Conservation (phyloP, 2,113 vertebrate species). For the Synchiropus splendidus region DNA sequence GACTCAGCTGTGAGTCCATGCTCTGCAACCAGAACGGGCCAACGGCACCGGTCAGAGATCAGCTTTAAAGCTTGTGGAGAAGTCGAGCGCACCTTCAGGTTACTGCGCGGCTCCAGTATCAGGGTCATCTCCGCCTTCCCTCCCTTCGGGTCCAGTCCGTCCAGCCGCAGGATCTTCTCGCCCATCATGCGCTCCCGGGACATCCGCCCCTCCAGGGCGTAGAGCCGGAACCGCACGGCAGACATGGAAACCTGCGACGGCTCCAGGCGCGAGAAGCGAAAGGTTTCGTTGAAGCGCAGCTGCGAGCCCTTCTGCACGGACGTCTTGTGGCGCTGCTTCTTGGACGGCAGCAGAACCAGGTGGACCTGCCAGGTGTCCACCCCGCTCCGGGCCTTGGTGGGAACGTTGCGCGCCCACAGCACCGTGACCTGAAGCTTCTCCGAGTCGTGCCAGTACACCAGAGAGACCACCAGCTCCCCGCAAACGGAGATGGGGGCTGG, state of each 20-base stretch:
- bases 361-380: constrained; percentile 88
- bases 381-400: constrained; percentile 85
- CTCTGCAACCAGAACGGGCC: too few relatives aligned
- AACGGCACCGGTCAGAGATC: too few relatives aligned
- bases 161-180: constrained; percentile 78
- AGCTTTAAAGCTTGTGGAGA: not conserved
- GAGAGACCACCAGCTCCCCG: constrained; percentile 76
- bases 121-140: constrained; percentile 68
- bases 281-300: constrained; percentile 80
- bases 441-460: constrained; percentile 69
- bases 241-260: constrained; percentile 65
- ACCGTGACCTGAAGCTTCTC: constrained; percentile 79
- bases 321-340: constrained; percentile 84
- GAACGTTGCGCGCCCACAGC: constrained; percentile 75
- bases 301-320: constrained; percentile 74
- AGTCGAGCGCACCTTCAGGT: constrained; percentile 70
- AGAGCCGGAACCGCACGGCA: constrained; percentile 84
- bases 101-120: constrained; percentile 83
- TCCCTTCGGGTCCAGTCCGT: constrained; percentile 54
- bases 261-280: constrained; percentile 78
- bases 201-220: constrained; percentile 78
- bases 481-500: constrained; percentile 78
- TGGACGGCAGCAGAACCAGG: constrained; percentile 80
- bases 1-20: constrained; percentile 78
- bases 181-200: constrained; percentile 89